phyloP scores from a whole-genome alignment of 2,888 invertebrate species.

The Tanaodytes sp. region DNA sequence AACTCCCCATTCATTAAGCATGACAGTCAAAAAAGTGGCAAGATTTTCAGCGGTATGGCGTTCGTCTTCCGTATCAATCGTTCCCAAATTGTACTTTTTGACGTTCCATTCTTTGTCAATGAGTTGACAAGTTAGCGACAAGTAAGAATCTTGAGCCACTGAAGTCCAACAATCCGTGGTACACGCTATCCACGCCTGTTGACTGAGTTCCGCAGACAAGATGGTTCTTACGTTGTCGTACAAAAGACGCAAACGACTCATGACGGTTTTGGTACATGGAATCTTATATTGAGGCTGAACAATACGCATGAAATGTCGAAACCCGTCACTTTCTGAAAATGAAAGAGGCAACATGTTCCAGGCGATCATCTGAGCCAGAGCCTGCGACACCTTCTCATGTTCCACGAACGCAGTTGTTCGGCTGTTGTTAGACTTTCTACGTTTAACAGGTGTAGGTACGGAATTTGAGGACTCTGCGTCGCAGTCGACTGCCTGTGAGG shows the following conservation, averaged over 20 bases:
- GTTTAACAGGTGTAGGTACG: too few species aligned
- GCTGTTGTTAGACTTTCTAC: too few species aligned
- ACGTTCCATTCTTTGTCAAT: too few species aligned
- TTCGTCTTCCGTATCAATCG: too few species aligned
- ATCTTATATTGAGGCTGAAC: conserved; percentile 7
- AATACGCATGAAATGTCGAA: conserved; percentile 5
- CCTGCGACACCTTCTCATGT: too few species aligned
- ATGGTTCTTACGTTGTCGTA: conserved; percentile 8
- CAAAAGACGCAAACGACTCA: conserved; percentile 2
- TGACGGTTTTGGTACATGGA: conserved; percentile 8
- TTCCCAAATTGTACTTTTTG: too few species aligned
- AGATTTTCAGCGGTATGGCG: too few species aligned
- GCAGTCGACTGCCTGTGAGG: too few species aligned
- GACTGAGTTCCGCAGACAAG: background rate
- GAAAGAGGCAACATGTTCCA: background rate
- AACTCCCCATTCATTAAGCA: conserved; percentile 17
- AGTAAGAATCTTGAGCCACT: conserved; percentile 8
- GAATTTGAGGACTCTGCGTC: too few species aligned
- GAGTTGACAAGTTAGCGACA: too few species aligned
- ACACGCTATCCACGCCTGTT: background rate
- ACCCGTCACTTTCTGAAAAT: conserved; percentile 1
- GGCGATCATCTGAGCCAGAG: conserved; percentile 2
- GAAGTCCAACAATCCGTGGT: conserved; percentile 14
- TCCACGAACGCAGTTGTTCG: too few species aligned
- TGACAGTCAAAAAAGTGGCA: too few species aligned